These are phyloP conservation scores for Agrotis puta DNA, from an alignment of 2,888 invertebrate genomes.

Conservation along the genomic window DNA sequence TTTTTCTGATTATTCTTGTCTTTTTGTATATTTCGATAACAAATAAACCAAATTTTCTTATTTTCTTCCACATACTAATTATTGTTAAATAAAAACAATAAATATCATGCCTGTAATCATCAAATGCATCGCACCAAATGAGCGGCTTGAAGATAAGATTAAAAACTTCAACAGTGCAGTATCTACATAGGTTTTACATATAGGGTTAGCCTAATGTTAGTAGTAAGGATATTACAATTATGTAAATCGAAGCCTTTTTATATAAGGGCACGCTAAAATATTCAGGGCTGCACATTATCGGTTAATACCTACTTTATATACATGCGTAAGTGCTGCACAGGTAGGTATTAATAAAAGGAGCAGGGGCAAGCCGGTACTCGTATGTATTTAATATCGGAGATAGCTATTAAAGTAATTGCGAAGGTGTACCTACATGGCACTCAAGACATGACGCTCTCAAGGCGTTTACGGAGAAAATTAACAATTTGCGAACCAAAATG, in stretches of 20 bases:
- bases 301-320: conserved; percentile 42
- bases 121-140: too few species aligned
- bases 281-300: conserved; percentile 57
- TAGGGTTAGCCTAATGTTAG: not conserved
- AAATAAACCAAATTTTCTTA: too few species aligned
- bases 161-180: not conserved
- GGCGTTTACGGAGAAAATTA: conserved; percentile 80
- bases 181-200: not conserved
- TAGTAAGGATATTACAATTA: conserved; percentile 17
- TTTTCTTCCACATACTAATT: too few species aligned
- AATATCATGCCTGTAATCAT: too few species aligned
- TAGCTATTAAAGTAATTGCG: conserved; percentile 85
- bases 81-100: too few species aligned
- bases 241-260: conserved; percentile 47
- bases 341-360: conserved; percentile 48
- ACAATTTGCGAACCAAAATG: conserved; percentile 80
- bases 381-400: conserved; percentile 70
- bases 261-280: conserved; percentile 50
- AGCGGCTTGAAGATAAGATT: too few species aligned
- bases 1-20: too few species aligned
- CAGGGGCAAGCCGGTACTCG: conserved; percentile 39
- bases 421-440: conserved; percentile 73
- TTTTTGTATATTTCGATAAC: too few species aligned
- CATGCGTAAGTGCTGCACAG: conserved; percentile 18
- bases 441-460: conserved; percentile 72